Evolutionary conservation across 2,797 vertebrate species (phyloP), one percentile per base, ranked within the genome.

Genomic region (Bradypodion ventrale): DNA sequence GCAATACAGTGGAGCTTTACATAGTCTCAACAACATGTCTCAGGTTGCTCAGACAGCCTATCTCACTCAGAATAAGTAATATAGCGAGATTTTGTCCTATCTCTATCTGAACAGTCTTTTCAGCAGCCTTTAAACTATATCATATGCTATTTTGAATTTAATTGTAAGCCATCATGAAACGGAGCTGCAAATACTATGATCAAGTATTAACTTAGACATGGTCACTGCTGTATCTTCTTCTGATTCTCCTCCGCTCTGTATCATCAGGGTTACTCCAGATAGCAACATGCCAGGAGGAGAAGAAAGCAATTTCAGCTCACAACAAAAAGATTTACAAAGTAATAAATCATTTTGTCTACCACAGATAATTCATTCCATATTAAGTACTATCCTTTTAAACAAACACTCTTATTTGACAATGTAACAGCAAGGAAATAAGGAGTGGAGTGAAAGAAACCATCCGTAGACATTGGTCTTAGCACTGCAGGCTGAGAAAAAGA

Each of bases 351-450:
- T 90, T 80, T 89, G 84, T 91, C 77, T 89, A 85, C 75, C 85
- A 86, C 44, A 84, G 91, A 91, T 92, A 92, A 93, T 93, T 93
- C 90, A n/a, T 88, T 91, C 85, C 84, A 81, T 90, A 91, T 93
- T 92, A 94, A 92, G 88, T 78, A 49, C 83, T 90, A 91, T 92
- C 88, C 88, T 91, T 92, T 90, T 89, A 73, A 83, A 72, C 90
- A 89, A 89, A 85, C 63, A 70, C 0, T n/a, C 62, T 1, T 69
- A 83, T 75, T 68, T 62, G 75, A 90, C 49, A 83, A 87, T 85
- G 83, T 68, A 79, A 63, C 69, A 93, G 82, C 78, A 73, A 83
- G 88, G 68, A 27, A 65, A 83, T 37, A 82, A 66, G 85, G 78
- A 19, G 10, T 3, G 9, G 85, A 85, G 69, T 75, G 84, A 49